Conservation (phyloP, 2,797 vertebrate genomes). For the Chaunax sp. region DNA sequence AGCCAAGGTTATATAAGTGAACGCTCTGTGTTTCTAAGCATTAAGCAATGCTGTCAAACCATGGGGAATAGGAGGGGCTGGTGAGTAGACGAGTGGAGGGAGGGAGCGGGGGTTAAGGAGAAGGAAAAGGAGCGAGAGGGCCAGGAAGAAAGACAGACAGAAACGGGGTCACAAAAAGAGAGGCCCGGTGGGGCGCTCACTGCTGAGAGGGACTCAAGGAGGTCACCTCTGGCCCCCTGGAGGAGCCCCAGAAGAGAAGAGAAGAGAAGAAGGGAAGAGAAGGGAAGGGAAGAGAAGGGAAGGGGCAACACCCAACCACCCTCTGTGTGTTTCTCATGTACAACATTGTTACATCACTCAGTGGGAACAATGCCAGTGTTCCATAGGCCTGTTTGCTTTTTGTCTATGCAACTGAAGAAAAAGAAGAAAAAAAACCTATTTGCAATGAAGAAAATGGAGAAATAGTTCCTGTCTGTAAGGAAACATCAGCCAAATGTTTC, state of each 20-base stretch:
- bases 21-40: conserved; percentile 63
- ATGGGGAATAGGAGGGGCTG: conserved; percentile 38
- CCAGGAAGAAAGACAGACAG: conserved; percentile 56
- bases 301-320: conserved; percentile 3
- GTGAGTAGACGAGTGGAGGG: background rate
- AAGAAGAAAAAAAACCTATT: background rate
- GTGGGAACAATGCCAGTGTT: conserved; percentile 10
- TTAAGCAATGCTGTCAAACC: conserved; percentile 59
- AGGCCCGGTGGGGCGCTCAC: conserved; percentile 64
- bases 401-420: background rate
- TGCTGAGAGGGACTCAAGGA: conserved; percentile 67
- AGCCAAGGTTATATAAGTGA: conserved; percentile 79
- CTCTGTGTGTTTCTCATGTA: conserved; percentile 25
- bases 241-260: conserved; percentile 58
- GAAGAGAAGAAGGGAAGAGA: conserved; percentile 17
- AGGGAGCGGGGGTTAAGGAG: background rate
- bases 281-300: conserved; percentile 6
- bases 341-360: conserved; percentile 39
- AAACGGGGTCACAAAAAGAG: conserved; percentile 68
- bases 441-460: background rate
- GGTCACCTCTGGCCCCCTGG: conserved; percentile 76
- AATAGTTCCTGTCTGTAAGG: background rate
- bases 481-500: background rate
- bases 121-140: conserved; percentile 31
- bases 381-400: background rate